Percentiles rank a stretch among this genome's conserved stretches.
Conservation (phyloP, 2,888 invertebrate species). For the Apotomis betuletana region DNA sequence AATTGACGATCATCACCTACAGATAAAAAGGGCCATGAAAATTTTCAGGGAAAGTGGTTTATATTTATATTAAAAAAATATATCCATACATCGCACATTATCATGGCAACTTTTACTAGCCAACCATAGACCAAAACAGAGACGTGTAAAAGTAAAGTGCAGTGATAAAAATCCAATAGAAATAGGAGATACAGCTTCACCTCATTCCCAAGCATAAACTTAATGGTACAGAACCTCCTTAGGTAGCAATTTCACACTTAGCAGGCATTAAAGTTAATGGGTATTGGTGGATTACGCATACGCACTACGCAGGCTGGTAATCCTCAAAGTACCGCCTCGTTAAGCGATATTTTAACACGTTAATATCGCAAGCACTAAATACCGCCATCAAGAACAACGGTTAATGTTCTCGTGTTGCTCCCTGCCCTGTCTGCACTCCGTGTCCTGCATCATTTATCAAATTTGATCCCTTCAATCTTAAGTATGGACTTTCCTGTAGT, state of each 20-base stretch:
- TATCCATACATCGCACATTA: too few relatives aligned
- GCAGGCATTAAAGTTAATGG: conserved; percentile 21
- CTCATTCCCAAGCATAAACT: conserved; percentile 7
- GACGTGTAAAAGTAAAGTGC: neutral
- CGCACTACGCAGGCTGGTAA: conserved; percentile 3
- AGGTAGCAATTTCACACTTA: conserved; percentile 31
- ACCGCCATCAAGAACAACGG: neutral
- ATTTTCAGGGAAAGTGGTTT: too few relatives aligned
- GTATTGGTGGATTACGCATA: conserved; percentile 17
- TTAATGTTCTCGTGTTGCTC: neutral
- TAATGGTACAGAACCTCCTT: conserved; percentile 23
- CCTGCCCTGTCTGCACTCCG: too few relatives aligned
- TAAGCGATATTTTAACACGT: conserved; percentile 20
- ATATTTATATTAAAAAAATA: too few relatives aligned
- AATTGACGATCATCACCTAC: too few relatives aligned
- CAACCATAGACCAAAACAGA: neutral
- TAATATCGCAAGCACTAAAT: neutral
- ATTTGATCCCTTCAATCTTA: too few relatives aligned
- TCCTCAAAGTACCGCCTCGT: conserved; percentile 30
- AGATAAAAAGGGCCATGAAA: too few relatives aligned
- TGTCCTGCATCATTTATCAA: too few relatives aligned
- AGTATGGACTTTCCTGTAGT: too few relatives aligned
- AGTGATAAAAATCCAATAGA: neutral
- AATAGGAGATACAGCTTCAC: conserved; percentile 3
- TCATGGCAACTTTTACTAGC: neutral